Conservation (phyloP, 1,140 invertebrate genomes). For the Metaphire vulgaris region DNA sequence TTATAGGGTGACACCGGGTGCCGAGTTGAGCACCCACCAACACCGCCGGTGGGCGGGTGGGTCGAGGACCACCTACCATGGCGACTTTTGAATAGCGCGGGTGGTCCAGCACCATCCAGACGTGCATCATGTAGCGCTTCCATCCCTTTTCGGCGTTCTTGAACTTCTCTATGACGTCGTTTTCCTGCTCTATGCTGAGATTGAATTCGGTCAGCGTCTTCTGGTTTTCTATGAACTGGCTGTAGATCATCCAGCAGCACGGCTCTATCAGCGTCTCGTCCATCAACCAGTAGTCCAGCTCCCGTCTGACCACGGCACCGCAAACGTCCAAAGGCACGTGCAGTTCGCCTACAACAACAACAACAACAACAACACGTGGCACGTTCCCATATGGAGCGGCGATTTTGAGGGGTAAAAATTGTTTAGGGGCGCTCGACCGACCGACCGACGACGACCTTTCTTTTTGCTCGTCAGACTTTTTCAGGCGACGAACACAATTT, state of each 20-base stretch:
- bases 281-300: conserved; percentile 51
- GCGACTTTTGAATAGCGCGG: conserved; percentile 21
- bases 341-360: conserved; percentile 36
- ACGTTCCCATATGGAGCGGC: too few relatives aligned
- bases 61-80: conserved; percentile 17
- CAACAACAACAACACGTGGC: too few relatives aligned
- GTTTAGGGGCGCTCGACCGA: too few relatives aligned
- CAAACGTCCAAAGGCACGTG: conserved; percentile 49
- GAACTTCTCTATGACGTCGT: background rate
- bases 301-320: conserved; percentile 49
- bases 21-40: background rate
- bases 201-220: conserved; percentile 30
- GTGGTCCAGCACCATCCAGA: conserved; percentile 26
- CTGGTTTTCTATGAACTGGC: conserved; percentile 22
- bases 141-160: conserved; percentile 13
- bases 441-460: too few relatives aligned
- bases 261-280: conserved; percentile 52
- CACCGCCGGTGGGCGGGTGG: background rate
- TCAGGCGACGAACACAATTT: too few relatives aligned
- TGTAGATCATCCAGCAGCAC: conserved; percentile 44
- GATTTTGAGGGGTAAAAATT: too few relatives aligned
- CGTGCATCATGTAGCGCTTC: conserved; percentile 10
- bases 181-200: background rate
- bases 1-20: background rate
- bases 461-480: too few relatives aligned